Base-by-base conservation (phyloP, 2,113 vertebrate genomes). In the Arvicanthis niloticus region DNA sequence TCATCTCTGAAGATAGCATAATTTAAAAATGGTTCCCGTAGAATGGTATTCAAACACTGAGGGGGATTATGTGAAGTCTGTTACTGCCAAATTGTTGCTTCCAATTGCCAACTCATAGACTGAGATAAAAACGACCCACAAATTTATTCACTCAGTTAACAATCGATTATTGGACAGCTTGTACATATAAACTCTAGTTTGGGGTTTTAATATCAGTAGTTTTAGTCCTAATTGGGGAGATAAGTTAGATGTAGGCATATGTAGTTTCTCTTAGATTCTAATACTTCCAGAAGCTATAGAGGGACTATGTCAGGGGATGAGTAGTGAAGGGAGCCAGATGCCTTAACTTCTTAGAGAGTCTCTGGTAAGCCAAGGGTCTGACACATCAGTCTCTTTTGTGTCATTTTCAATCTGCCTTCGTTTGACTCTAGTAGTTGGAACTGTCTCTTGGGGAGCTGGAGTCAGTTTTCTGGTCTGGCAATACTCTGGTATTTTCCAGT, bases 21-120 rank as follows among this genome's bases (percentile, higher is more conserved):
- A 34, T 22, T 56, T 89, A 11, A 15, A 96, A 94, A 68, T 84
- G 82, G 67, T 89, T 87, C 19, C 62, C 48, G 85, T 78, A 22
- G 60, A 78, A 40, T n/a, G 24, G n/a, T 24, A 22, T 75, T 22
- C n/a, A 42, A 75, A 91, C 17, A 58, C 45, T 56, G 53, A 91
- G 67, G 34, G 77, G 1, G 65, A 60, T 40, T 51, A 37, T 78
- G 8, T 86, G 19, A 86, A 37, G 29, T 93, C 24, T 51, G 7
- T 53, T 77, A 7, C 81, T 60, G 67, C 70, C 51, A 93, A 21
- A 81, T 89, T 78, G 53, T 88, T 62, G 11, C 0, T 6, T 80
- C 21, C 26, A 93, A 42, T 94, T 5, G 7, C 9, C 72, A 88
- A 88, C 17, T 84, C 53, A 81, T 10, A 77, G 42, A 21, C 34